These are phyloP conservation scores for Campoplex nolae DNA, from an alignment of 2,888 invertebrate species.

Conservation along the genomic window DNA sequence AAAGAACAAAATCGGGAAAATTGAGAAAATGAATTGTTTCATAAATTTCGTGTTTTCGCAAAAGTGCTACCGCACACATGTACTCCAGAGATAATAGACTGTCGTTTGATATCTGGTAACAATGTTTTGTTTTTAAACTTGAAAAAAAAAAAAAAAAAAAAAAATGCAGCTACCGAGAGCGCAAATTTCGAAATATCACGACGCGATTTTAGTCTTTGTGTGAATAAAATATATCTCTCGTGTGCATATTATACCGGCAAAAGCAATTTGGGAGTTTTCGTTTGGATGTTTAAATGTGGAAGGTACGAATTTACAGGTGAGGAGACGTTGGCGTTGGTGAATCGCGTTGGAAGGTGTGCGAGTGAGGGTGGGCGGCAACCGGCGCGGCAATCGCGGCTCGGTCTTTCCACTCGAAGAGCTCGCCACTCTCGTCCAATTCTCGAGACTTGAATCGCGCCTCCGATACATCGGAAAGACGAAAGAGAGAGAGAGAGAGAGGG, in stretches of 20 bases:
- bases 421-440: slow-evolving; percentile 49
- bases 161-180: neutral
- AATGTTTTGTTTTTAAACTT: neutral
- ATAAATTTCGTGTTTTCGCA: too few relatives aligned
- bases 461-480: slow-evolving; percentile 15
- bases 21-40: neutral
- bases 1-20: too few relatives aligned
- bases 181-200: neutral
- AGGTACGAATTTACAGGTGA: slow-evolving; percentile 4
- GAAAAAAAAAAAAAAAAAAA: neutral
- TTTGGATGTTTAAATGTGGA: neutral
- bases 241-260: neutral
- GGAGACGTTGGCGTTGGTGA: slow-evolving; percentile 21
- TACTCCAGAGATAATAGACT: too few relatives aligned
- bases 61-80: too few relatives aligned
- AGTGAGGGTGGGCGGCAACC: slow-evolving; percentile 80
- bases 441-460: slow-evolving; percentile 54
- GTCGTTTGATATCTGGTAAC: too few relatives aligned
- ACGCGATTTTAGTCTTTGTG: neutral
- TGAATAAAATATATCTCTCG: neutral
- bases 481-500: slow-evolving; percentile 8
- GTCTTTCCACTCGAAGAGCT: slow-evolving; percentile 38
- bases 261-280: slow-evolving; percentile 16
- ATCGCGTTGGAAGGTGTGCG: slow-evolving; percentile 62
- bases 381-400: slow-evolving; percentile 68